Base-by-base conservation (phyloP, 1,140 invertebrate genomes). In the Apis laboriosa region DNA sequence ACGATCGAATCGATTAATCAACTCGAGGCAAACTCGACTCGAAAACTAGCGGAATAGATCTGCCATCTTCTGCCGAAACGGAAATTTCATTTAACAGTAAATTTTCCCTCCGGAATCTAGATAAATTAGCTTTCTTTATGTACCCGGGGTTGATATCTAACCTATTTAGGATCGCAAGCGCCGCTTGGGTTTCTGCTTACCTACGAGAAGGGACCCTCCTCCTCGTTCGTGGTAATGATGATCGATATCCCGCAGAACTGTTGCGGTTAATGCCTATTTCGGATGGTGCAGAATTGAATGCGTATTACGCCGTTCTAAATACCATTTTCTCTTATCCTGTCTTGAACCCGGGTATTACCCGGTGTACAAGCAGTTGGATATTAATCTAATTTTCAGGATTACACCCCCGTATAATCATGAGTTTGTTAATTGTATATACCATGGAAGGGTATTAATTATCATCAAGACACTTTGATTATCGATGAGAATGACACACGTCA, bases 211-310 rank as follows among this genome's bases (percentile, higher is more conserved):
- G 53, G 28, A 55, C 67, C 28, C 61, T 21, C 34, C 34, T 34
- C 34, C 34, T 4, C 34, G 34, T 61, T 56, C 51, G 66, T 34
- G 34, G 76, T 83, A 83, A 83, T 78, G 75, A 78, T 72, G 81
- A 83, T 83, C 81, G 81, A 83, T 83, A 83, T 72, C 56, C 68
- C 67, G 58, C 53, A 58, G 67, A 83, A 72, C 24, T 21, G 67
- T 77, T 72, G 53, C 67, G 81, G 81, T 83, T 72, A 71, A 68
- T 64, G 51, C 24, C 75, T 78, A 71, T 72, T 63, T 64, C 34
- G 58, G 58, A 51, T 56, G 51, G 19, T 21, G n/a, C 67, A n/a
- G 58, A 72, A 78, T 77, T 72, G 67, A 63, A 78, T 64, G 49
- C n/a, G 34, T 24, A 72, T 78, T 49, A 64, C 28, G 19, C 7